Evolutionary conservation across 2,113 vertebrate genomes (phyloP).

Genomic region (Ceuthmochares aereus): DNA sequence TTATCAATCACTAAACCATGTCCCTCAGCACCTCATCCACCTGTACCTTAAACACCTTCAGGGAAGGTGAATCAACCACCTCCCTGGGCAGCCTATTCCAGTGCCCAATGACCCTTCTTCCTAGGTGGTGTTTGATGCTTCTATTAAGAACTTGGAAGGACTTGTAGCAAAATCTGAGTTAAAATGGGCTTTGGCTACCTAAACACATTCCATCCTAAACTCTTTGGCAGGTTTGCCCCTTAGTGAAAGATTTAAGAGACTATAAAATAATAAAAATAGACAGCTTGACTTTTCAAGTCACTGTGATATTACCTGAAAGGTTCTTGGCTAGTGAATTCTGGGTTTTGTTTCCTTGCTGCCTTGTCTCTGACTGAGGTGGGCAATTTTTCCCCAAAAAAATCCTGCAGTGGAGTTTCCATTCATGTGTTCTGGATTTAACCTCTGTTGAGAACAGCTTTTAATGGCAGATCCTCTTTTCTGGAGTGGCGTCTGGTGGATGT

Average conservation of each 20-base stretch:
- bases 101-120: too few species aligned
- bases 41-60: too few species aligned
- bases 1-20: too few species aligned
- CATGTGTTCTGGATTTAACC: neutral
- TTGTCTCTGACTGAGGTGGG: neutral
- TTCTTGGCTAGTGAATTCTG: neutral
- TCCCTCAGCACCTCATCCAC: too few species aligned
- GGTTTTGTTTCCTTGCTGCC: neutral
- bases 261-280: neutral
- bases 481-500: neutral
- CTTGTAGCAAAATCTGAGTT: rapidly evolving
- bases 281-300: neutral
- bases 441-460: neutral
- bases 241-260: neutral
- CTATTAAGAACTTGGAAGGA: neutral
- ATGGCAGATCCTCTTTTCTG: neutral
- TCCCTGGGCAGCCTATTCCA: too few species aligned
- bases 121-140: neutral
- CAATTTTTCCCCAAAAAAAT: neutral
- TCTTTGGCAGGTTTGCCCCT: neutral
- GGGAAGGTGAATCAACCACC: too few species aligned
- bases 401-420: neutral
- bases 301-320: neutral
- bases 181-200: neutral
- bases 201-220: neutral